Base-by-base conservation (phyloP, 2,888 invertebrate species). In the Glomeris marginata region DNA sequence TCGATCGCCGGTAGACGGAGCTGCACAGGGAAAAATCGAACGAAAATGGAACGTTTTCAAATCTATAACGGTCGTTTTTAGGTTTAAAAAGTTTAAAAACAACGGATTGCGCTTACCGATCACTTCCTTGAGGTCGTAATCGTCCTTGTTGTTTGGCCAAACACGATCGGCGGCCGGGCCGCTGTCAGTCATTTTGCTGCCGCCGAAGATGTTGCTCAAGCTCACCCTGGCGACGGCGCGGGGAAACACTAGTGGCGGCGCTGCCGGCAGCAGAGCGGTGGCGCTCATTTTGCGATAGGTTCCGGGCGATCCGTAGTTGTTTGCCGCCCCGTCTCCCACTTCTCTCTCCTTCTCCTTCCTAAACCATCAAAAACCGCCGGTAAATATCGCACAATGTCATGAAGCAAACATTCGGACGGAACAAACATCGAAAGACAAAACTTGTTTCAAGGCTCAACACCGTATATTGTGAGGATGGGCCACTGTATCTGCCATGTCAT, bases 101-200 rank as follows among this genome's bases (percentile, higher is more conserved):
- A 41, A 48, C 21, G 16, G 37, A 16, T 41, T 37, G 28, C 41
- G 76, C 78, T 74, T 71, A 85, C 88, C 88, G 64, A 94, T 92
- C 62, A 92, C 85, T 72, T 92, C 91, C 60, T 82, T 78, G 62
- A 94, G 71, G 70, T 90, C 88, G 71, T 94, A 94, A 69, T 87
- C 86, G 65, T 87, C 85, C 70, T 84, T 83, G 64, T 77, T 80
- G 72, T 88, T 91, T 57, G 91, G 81, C 92, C 92, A 92, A 66
- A 68, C 69, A 60, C 66, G 55, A 37, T 52, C 42, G 40, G 55
- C 55, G 41, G 59, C 50, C 46, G 56, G 55, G 50, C 60, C 56
- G 52, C 57, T 55, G 54, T 56, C 58, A 44, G 74, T 74, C 75
- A 76, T 74, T 71, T 76, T 77, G 67, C 71, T 72, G 67, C 71